Evolutionary conservation across 2,113 vertebrate species (phyloP).

Genomic region (Labrus mixtus): DNA sequence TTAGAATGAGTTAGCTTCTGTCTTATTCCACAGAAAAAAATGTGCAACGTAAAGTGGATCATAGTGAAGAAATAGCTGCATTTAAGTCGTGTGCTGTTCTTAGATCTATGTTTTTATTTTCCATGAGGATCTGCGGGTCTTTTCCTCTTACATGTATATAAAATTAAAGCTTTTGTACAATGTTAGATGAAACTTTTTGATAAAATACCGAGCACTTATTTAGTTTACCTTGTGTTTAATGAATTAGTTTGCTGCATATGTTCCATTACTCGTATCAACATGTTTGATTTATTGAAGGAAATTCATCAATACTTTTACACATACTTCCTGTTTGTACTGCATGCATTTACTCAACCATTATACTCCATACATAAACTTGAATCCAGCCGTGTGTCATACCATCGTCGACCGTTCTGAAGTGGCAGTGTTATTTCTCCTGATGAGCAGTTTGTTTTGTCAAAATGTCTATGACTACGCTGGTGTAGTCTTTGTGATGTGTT

Average conservation of each 20-base stretch:
- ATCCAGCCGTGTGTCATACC: slow-evolving; percentile 35
- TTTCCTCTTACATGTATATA: slow-evolving; percentile 62
- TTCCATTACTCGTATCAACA: slow-evolving; percentile 18
- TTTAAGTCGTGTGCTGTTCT: slow-evolving; percentile 45
- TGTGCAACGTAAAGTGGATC: slow-evolving; percentile 2
- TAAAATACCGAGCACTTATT: slow-evolving; percentile 64
- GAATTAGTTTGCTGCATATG: slow-evolving; percentile 5
- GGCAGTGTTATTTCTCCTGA: slow-evolving; percentile 37
- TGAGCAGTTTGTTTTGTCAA: slow-evolving; percentile 30
- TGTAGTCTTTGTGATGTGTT: slow-evolving; percentile 68
- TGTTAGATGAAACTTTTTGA: slow-evolving; percentile 28
- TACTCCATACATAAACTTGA: slow-evolving; percentile 59
- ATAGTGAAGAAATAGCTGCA: slow-evolving; percentile 22
- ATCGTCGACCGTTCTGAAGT: slow-evolving; percentile 20
- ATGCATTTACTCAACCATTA: slow-evolving; percentile 62
- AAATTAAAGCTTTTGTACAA: slow-evolving; percentile 53
- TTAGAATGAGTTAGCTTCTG: background rate
- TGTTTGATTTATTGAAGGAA: background rate
- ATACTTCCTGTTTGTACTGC: slow-evolving; percentile 38
- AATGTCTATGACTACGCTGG: slow-evolving; percentile 82
- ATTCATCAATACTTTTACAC: background rate
- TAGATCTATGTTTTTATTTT: slow-evolving; percentile 36
- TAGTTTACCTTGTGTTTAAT: slow-evolving; percentile 7
- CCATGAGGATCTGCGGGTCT: slow-evolving; percentile 81
- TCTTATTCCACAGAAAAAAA: background rate